Base-by-base conservation (phyloP, 2,888 invertebrate species). In the Eilema sororculum region DNA sequence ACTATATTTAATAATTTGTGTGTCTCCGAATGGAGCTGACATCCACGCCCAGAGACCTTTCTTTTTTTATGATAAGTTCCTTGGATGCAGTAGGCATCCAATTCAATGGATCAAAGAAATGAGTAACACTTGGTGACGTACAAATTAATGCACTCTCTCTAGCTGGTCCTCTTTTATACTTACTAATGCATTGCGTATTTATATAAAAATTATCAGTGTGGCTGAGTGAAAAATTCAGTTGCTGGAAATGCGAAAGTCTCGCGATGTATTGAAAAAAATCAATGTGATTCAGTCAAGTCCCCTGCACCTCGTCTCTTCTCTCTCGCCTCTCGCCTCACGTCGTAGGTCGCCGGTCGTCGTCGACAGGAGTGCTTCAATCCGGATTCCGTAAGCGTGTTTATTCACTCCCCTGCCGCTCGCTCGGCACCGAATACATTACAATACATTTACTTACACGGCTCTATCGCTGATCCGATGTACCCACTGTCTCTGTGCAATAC, bases 281-380 rank as follows among this genome's bases (percentile, higher is more conserved):
- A n/a, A 52, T 52, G 52, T 20, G 20, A 52, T 52, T 52, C n/a
- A 8, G 52, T n/a, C 52, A n/a, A n/a, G n/a, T 9, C 52, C n/a
- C 9, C 52, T n/a, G 52, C n/a, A n/a, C 8, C n/a, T n/a, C 52
- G 9, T 16, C 16, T 41, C 16, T 4, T 41, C 41, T 41, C 41
- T 10, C 37, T 37, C 37, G 37, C 5, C 3, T 37, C 28, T 28
- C 33, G 2, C 33, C 12, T 10, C 33, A 20, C 46, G 6, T 20
- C 46, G 46, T 0, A 3, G 16, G 41, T 0, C 41, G 5, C 5
- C 8, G 9, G n/a, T 6, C 16, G 41, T 41, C 0, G n/a, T n/a
- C n/a, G n/a, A n/a, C n/a, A n/a, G n/a, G n/a, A n/a, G 52, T n/a
- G 52, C 52, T 52, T 52, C 52, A 52, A 52, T 52, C 52, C 52